Percentiles rank a stretch among this genome's conserved stretches.
Conservation (phyloP, 2,888 invertebrate species). For the Cephus spinipes region DNA sequence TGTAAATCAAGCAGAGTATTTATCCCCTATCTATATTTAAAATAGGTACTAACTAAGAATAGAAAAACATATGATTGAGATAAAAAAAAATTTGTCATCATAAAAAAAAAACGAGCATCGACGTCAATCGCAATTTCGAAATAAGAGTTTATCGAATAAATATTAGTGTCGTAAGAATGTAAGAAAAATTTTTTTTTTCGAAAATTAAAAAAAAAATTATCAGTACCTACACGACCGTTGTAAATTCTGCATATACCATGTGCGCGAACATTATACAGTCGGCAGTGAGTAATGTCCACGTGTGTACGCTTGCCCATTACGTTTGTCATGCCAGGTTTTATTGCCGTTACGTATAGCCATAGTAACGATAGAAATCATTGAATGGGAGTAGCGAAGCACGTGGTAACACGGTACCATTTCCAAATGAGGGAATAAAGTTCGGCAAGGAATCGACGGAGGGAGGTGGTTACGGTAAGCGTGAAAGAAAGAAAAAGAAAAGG, state of each 20-base stretch:
- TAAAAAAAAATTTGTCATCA: background rate
- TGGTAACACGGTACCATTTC: background rate
- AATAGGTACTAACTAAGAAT: background rate
- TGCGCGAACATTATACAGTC: background rate
- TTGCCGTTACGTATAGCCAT: background rate
- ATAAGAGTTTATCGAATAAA: background rate
- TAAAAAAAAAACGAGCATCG: background rate
- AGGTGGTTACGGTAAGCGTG: background rate
- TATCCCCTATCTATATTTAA: background rate
- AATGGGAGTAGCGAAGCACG: background rate
- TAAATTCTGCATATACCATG: background rate
- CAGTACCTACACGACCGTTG: background rate
- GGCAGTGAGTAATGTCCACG: background rate
- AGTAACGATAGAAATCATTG: background rate
- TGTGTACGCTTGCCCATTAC: background rate
- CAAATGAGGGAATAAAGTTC: background rate
- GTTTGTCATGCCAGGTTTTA: background rate
- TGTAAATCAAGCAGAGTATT: background rate
- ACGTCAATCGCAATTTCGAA: background rate
- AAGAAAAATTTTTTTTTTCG: too few species aligned
- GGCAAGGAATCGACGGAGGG: background rate
- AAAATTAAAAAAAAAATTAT: background rate
- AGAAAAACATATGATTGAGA: background rate
- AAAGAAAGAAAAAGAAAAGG: background rate
- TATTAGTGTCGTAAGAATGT: too few species aligned